Conservation (phyloP, 2,113 vertebrate genomes). For the Myocastor coypus region DNA sequence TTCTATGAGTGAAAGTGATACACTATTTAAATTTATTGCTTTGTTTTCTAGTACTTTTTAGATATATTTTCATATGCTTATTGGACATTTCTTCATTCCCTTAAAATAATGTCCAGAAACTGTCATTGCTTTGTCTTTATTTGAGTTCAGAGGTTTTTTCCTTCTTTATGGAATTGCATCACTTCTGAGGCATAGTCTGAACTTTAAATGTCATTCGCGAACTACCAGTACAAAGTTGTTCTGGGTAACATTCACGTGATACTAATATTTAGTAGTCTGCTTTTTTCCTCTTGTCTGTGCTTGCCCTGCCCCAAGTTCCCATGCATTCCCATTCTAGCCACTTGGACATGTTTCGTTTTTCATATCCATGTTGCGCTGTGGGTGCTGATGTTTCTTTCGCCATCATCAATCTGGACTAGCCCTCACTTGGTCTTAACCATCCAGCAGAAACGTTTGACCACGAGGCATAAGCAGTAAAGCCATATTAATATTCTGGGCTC, state of each 20-base stretch:
- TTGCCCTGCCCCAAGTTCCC: not conserved
- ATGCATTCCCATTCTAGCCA: too few relatives aligned
- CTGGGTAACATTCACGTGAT: not conserved
- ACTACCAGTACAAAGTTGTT: not conserved
- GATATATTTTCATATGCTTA: not conserved
- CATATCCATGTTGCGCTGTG: not conserved
- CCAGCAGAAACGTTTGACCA: too few relatives aligned
- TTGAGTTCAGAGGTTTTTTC: not conserved
- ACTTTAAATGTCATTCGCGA: not conserved
- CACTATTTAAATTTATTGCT: not conserved
- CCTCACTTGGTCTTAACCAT: too few relatives aligned
- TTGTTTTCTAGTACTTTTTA: not conserved
- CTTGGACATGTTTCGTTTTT: not conserved
- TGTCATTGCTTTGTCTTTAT: not conserved
- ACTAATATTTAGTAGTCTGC: not conserved
- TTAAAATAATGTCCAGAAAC: not conserved
- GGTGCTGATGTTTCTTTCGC: not conserved
- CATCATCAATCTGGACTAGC: not conserved
- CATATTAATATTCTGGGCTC: too few relatives aligned
- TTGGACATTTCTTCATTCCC: not conserved
- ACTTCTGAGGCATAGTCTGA: not conserved
- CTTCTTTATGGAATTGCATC: not conserved
- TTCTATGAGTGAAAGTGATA: not conserved
- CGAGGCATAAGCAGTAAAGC: too few relatives aligned
- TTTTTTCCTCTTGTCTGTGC: not conserved